phyloP scores from a whole-genome alignment of 2,888 invertebrate species.

The Amblyjoppa fuscipennis region DNA sequence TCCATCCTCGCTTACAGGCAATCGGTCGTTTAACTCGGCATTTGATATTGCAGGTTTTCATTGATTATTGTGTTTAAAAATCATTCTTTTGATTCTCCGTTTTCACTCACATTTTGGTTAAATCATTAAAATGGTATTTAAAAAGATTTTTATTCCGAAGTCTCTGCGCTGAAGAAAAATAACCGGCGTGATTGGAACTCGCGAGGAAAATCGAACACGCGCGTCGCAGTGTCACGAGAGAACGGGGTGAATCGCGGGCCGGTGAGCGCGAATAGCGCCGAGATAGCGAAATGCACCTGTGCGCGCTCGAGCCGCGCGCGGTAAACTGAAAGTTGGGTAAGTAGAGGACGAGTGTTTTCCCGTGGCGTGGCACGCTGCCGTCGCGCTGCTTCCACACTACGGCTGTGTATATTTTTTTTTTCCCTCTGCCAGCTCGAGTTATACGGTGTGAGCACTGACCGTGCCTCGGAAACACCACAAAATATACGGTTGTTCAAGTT shows the following conservation, averaged over 20 bases:
- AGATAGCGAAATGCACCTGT: constrained; percentile 60
- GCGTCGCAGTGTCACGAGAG: constrained; percentile 11
- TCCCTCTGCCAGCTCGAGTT: constrained; percentile 61
- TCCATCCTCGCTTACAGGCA: constrained; percentile 16
- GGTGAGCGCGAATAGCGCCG: constrained; percentile 35
- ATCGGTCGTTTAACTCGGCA: background rate
- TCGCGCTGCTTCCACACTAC: constrained; percentile 56
- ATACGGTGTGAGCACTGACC: constrained; percentile 76
- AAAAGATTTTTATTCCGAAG: background rate
- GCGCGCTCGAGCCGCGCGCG: constrained; percentile 73
- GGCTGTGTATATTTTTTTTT: constrained; percentile 53
- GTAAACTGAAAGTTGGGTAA: constrained; percentile 80
- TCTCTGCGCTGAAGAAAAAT: background rate
- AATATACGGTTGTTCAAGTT: constrained; percentile 76
- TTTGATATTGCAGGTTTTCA: no score
- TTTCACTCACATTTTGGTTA: background rate
- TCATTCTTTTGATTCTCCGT: background rate
- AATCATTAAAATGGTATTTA: background rate
- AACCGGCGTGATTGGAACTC: background rate
- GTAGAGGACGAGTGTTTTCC: constrained; percentile 68
- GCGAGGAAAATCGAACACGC: constrained; percentile 23
- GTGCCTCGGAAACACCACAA: constrained; percentile 74
- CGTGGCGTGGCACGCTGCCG: constrained; percentile 64
- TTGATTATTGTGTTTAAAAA: no score
- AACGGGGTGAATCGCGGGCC: constrained; percentile 21